Evolutionary conservation across 2,797 vertebrate genomes (phyloP), one percentile per base, ranked within the genome.

Genomic region (Tympanoctomys barrerae): DNA sequence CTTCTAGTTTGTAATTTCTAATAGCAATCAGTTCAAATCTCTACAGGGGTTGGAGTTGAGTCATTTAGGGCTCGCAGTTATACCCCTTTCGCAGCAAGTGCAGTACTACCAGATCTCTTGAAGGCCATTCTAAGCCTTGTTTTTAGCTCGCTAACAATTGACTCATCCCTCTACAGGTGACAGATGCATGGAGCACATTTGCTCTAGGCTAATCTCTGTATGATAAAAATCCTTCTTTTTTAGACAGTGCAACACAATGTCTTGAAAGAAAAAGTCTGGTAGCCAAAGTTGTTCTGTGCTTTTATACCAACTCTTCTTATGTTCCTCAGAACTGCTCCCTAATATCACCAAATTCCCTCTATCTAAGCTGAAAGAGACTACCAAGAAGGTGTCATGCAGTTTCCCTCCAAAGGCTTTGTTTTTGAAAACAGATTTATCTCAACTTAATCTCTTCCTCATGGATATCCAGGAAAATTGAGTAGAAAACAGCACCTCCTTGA

Each of bases 101-200:
- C 61, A 81, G 80, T 12, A 49, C 52, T 49, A 61, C 66, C 66
- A 4, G 19, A 66, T 66, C 61, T 81, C 88, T 80, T 92, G 71
- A 96, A 97, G 97, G 93, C 95, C 71, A 92, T 87, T 82, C 83
- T 94, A 71, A 96, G 78, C 70, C 83, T 93, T 89, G 82, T 82
- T 77, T 96, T 87, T 26, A 90, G 82, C 75, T 68, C 62, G 80
- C 90, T 95, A 75, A 92, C 68, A 87, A 82, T 87, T 82, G 97
- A 88, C 68, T 78, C 66, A 87, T 33, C 12, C 31, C 75, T 36
- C 1, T 84, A 93, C 81, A 36, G 24, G 66, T n/a, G 77, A 90
- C 59, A 91, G 66, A 88, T 59, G 39, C 68, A 12, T 36, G 62
- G 54, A 66, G 18, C 80, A 84, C 64, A 59, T 87, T 77, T 71